Evolutionary conservation across 64 coral and sea anemone species (phyloP).

Genomic region (Porites australiensis): DNA sequence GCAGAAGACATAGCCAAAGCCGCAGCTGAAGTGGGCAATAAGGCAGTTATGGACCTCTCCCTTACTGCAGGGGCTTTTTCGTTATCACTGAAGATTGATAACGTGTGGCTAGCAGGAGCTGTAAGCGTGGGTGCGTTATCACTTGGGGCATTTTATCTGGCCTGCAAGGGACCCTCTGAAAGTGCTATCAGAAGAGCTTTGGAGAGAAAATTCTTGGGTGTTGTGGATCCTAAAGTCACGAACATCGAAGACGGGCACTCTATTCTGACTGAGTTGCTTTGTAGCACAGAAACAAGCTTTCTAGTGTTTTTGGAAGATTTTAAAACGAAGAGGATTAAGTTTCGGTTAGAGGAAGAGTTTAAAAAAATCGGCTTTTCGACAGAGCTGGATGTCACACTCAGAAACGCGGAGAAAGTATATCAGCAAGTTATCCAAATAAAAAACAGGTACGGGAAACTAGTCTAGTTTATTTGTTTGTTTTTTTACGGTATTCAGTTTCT

Average conservation of each 20-base stretch:
- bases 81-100: slow-evolving; percentile 30
- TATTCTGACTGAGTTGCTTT: slow-evolving; percentile 4
- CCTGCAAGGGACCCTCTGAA: slow-evolving; percentile 19
- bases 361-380: slow-evolving; percentile 22
- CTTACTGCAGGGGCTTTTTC: background rate
- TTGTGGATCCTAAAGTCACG: background rate
- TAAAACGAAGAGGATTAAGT: background rate
- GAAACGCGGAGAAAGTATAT: background rate
- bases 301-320: slow-evolving; percentile 15
- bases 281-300: slow-evolving; percentile 5
- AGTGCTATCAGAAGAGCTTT: slow-evolving; percentile 11
- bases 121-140: slow-evolving; percentile 30
- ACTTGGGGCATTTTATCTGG: slow-evolving; percentile 26
- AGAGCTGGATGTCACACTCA: background rate
- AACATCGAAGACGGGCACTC: slow-evolving; percentile 10
- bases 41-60: slow-evolving; percentile 10
- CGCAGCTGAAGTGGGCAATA: background rate
- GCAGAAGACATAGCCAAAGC: background rate
- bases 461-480: too few species aligned
- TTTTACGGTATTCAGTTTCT: too few species aligned
- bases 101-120: slow-evolving; percentile 27
- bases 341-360: slow-evolving; percentile 3
- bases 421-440: background rate
- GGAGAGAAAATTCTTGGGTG: background rate
- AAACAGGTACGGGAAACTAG: background rate